Evolutionary conservation across 2,113 vertebrate genomes (phyloP), one percentile per base, ranked within the genome.

Genomic region (Phalacrocorax aristotelis): DNA sequence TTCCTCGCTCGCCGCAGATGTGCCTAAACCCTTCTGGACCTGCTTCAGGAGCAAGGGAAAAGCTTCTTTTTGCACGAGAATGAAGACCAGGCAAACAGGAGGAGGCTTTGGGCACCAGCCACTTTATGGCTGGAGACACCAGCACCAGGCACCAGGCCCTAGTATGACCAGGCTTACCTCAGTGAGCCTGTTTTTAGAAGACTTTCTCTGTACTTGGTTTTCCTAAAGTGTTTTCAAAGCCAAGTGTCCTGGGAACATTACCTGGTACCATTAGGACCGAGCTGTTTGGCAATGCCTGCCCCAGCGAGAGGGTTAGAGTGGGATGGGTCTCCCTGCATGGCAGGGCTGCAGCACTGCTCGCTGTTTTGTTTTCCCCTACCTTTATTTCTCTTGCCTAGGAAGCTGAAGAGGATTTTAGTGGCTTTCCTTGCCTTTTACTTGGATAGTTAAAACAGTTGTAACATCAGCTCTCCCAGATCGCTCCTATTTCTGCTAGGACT

Each of bases 261-360:
- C 44, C 18, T 21, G 15, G 11, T 46, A 29, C 3, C 38, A 27
- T 13, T 32, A 13, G 8, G 29, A 46, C 18, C 0, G 1, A 64
- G 16, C 7, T 70, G 30, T 29, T 54, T 52, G 62, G 38, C 2
- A 2, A 29, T 21, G 11, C 13, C 30, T 69, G 55, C 30, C 42
- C 32, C 40, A 32, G 22, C 4, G 3, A 38, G 38, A 64, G 64
- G 36, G 23, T 29, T 9, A 30, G 23, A 0, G 0, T 5, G 10
- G 27, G 10, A 25, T 48, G 65, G 44, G 52, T 18, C 12, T 70
- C 49, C 30, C 49, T 5, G 13, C 7, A 8, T 0, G 4, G 22
- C 75, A 48, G 38, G 38, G 25, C 49, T 83, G n/a, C 15, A 18
- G 20, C 70, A 66, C 32, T 2, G 1, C 46, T 58, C 4, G 0